Base-by-base conservation (phyloP, 1,140 invertebrate species). In the Druon quercuslanigerum region DNA sequence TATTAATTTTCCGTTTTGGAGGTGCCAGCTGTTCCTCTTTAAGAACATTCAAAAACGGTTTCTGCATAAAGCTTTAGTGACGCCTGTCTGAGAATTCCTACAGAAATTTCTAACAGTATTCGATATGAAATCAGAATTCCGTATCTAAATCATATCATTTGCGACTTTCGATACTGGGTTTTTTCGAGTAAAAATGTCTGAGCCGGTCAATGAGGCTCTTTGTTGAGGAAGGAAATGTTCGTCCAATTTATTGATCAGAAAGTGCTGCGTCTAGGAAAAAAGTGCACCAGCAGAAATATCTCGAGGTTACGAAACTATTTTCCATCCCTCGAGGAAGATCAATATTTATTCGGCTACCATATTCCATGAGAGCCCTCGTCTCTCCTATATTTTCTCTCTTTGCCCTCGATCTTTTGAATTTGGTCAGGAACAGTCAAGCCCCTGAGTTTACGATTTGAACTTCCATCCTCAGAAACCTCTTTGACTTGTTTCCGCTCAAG, bases 321-420 rank as follows among this genome's bases (percentile, higher is more conserved):
- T 57, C 51, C 75, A 76, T 76, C 57, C 9, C 33, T 72, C 50
- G 20, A 71, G 57, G 70, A 77, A 77, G 50, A 71, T 73, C 72
- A 77, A 77, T 77, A 73, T 77, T 77, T 77, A 77, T 77, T 73
- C 72, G 72, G 17, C 51, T 16, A 77, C 66, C 57, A 73, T 77
- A 56, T 46, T 71, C 8, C 20, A 8, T 50, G 19, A 40, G 50
- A 71, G 19, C 71, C 52, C 76, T 73, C 50, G 40, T 77, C 20
- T 25, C 51, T 13, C 52, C 7, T 12, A 51, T 40, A 20, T 25
- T 2, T 66, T 40, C 14, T 7, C n/a, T 66, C 7, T 66, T 6
- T 2, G 7, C 3, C 6, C 11, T 46, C 14, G 13, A 16, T 66
- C 60, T 66, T n/a, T n/a, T 66, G 60, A 66, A 66, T 66, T 66